Conservation (phyloP, 2,797 vertebrate genomes). For the Acanthopagrus latus region DNA sequence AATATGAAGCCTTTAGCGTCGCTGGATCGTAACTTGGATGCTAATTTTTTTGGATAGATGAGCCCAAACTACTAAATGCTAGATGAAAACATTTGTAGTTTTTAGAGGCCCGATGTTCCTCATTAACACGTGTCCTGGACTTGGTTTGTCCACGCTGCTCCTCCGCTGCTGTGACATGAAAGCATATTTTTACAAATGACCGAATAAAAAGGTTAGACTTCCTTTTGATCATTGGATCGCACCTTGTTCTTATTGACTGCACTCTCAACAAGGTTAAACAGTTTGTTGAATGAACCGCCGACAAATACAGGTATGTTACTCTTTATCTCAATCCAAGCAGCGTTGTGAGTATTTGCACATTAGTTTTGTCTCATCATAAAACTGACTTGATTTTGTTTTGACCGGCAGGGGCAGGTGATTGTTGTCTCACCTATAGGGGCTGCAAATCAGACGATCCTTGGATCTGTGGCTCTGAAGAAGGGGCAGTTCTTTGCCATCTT, state of each 20-base stretch:
- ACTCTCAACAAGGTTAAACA: conserved; percentile 22
- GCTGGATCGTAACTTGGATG: conserved; percentile 8
- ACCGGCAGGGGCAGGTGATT: too few relatives aligned
- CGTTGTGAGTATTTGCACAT: background rate
- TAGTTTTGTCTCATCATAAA: background rate
- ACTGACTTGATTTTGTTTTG: background rate
- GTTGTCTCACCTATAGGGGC: background rate
- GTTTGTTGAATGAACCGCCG: conserved; percentile 16
- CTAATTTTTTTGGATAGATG: background rate
- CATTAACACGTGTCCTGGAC: conserved; percentile 53
- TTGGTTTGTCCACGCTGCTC: conserved; percentile 2
- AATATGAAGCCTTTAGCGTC: background rate
- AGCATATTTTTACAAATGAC: conserved; percentile 19
- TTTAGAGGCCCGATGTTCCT: conserved; percentile 31
- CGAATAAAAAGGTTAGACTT: conserved; percentile 5
- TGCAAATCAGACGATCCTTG: background rate
- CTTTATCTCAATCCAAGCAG: background rate
- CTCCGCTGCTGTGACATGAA: conserved; percentile 39
- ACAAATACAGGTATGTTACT: background rate
- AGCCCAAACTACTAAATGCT: conserved; percentile 4
- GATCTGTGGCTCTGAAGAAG: background rate
- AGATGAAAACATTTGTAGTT: conserved; percentile 41
- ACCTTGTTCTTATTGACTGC: conserved; percentile 26
- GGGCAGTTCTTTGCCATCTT: background rate
- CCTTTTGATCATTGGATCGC: conserved; percentile 46